Conservation (phyloP, 23 tunicate species). For the Ciona savignyi region DNA sequence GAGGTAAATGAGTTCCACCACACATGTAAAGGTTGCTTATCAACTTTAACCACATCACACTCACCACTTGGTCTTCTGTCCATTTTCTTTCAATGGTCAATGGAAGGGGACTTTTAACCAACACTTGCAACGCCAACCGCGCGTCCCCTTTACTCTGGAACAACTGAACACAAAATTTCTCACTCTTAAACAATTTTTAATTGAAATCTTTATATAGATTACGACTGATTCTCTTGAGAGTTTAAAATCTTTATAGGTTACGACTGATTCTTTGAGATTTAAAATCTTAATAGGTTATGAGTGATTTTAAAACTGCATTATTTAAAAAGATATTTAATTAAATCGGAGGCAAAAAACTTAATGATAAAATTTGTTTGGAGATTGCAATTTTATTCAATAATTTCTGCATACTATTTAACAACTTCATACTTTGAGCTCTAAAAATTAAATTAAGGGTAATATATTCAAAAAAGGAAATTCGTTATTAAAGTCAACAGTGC, state of each 20-base stretch:
- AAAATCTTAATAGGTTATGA: no score
- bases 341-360: no score
- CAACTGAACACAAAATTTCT: constrained; percentile 49
- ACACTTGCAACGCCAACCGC: constrained; percentile 45
- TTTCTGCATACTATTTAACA: not conserved
- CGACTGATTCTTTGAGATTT: no score
- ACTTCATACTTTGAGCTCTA: not conserved
- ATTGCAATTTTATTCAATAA: not conserved
- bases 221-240: not conserved
- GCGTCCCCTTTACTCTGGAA: constrained; percentile 64
- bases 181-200: no score
- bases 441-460: no score
- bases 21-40: no score
- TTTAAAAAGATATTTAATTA: no score
- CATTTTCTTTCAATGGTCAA: constrained; percentile 80
- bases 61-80: constrained; percentile 95
- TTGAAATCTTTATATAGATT: no score
- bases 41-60: constrained; percentile 1
- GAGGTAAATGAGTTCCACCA: no score
- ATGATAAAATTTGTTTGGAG: not conserved
- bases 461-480: not conserved
- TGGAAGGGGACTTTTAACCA: constrained; percentile 83
- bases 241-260: no score
- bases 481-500: not conserved
- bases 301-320: no score